A percentile compares a stretch with the other conserved stretches of the same genome.
phyloP scores from a whole-genome alignment of 2,888 invertebrate species.

The Coelogynopora nodosa region DNA sequence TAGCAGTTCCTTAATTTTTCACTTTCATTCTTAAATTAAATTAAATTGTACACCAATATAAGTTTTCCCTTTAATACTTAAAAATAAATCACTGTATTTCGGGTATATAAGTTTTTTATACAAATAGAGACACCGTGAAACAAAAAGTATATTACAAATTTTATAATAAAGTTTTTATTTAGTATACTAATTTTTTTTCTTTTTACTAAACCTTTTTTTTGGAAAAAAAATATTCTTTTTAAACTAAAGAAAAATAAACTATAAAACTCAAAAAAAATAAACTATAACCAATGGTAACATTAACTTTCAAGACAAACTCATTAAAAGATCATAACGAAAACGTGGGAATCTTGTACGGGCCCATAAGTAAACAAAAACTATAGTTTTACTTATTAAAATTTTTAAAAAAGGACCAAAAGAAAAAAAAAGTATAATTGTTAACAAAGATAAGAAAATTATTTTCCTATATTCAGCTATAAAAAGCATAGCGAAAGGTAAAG shows the following conservation, averaged over 20 bases:
- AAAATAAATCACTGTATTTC: too few species aligned
- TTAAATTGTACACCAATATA: too few species aligned
- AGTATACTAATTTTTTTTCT: too few species aligned
- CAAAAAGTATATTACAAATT: neutral
- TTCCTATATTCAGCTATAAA: conserved; percentile 6
- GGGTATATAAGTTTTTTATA: conserved; percentile 25
- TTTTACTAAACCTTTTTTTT: conserved; percentile 1
- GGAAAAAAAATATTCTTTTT: conserved; percentile 14
- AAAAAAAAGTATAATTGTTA: conserved; percentile 51
- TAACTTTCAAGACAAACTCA: neutral
- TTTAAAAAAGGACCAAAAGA: neutral
- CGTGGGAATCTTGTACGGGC: conserved; percentile 7
- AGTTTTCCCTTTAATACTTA: too few species aligned
- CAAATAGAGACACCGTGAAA: neutral
- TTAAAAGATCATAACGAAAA: conserved; percentile 27
- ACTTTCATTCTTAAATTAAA: too few species aligned
- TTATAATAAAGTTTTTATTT: too few species aligned
- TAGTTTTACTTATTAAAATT: conserved; percentile 19
- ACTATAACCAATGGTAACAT: neutral
- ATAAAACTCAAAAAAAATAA: conserved; percentile 1
- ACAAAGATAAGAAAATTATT: conserved; percentile 64
- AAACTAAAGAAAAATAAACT: neutral
- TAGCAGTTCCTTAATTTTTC: too few species aligned
- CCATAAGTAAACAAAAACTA: neutral
- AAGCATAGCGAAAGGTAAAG: conserved; percentile 14